Evolutionary conservation across 2,888 invertebrate genomes (phyloP).

Genomic region (Dicyrtoma fusca): DNA sequence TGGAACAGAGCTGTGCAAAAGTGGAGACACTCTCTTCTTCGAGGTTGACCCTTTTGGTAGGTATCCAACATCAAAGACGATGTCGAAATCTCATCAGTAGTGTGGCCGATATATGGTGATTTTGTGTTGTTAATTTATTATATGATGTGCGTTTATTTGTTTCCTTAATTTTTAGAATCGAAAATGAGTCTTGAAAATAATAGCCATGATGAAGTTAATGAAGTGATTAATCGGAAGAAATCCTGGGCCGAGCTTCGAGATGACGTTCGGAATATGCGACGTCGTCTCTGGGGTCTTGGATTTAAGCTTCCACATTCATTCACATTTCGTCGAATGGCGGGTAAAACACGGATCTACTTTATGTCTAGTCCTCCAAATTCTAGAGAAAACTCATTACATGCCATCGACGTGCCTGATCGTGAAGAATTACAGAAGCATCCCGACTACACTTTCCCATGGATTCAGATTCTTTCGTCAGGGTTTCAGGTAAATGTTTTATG

Average conservation of each 20-base stretch:
- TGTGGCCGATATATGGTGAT: no score
- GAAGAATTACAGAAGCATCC: background rate
- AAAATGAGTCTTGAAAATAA: slow-evolving; percentile 4
- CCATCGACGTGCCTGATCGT: slow-evolving; percentile 52
- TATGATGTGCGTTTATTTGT: background rate
- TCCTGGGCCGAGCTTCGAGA: slow-evolving; percentile 80
- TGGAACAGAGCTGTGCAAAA: no score
- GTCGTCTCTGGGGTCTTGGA: slow-evolving; percentile 73
- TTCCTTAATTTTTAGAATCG: background rate
- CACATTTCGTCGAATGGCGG: slow-evolving; percentile 73
- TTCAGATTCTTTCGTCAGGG: slow-evolving; percentile 53
- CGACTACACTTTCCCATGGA: slow-evolving; percentile 48
- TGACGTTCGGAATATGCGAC: slow-evolving; percentile 78
- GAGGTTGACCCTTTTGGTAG: no score
- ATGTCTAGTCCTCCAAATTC: slow-evolving; percentile 83
- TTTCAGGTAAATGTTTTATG: slow-evolving; percentile 46
- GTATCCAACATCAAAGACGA: no score
- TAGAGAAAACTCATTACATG: slow-evolving; percentile 73
- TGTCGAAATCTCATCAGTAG: no score
- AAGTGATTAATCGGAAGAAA: slow-evolving; percentile 38
- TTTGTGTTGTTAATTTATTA: no score
- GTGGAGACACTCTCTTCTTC: no score
- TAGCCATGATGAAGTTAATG: slow-evolving; percentile 2
- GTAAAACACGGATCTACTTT: slow-evolving; percentile 82
- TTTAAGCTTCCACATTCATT: slow-evolving; percentile 82